Conservation (phyloP, 2,113 vertebrate species). For the Alces alces region DNA sequence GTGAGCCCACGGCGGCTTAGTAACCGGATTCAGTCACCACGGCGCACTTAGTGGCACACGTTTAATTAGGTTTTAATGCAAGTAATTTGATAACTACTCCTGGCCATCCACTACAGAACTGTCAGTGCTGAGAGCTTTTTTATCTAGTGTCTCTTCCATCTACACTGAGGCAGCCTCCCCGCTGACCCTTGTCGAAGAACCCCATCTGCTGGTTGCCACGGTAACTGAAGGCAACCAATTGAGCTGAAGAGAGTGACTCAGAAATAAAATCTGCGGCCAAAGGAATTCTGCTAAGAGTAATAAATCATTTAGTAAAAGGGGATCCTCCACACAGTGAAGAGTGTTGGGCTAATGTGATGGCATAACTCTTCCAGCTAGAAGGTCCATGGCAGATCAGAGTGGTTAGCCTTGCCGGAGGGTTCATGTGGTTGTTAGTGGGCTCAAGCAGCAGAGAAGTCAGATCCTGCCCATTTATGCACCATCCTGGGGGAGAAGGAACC, state of each 20-base stretch:
- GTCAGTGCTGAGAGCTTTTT: conserved; percentile 78
- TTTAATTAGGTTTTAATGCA: conserved; percentile 96
- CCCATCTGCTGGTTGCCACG: conserved; percentile 90
- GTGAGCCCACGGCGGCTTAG: conserved; percentile 84
- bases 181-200: conserved; percentile 89
- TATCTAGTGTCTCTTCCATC: conserved; percentile 71
- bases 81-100: conserved; percentile 87
- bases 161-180: conserved; percentile 72
- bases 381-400: neutral
- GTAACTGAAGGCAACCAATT: conserved; percentile 78
- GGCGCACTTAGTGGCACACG: conserved; percentile 88
- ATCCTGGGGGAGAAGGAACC: neutral
- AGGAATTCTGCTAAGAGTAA: conserved; percentile 56
- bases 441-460: neutral
- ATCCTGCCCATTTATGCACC: neutral
- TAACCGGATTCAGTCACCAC: conserved; percentile 91
- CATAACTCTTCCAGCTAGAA: conserved; percentile 42
- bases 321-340: conserved; percentile 8
- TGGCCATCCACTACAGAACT: conserved; percentile 78
- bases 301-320: conserved; percentile 72
- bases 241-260: conserved; percentile 51
- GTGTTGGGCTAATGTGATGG: neutral
- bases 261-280: conserved; percentile 54
- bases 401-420: neutral
- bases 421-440: neutral